These are phyloP conservation scores for Nicator chloris DNA, from an alignment of 2,113 vertebrate species.

Conservation along the genomic window DNA sequence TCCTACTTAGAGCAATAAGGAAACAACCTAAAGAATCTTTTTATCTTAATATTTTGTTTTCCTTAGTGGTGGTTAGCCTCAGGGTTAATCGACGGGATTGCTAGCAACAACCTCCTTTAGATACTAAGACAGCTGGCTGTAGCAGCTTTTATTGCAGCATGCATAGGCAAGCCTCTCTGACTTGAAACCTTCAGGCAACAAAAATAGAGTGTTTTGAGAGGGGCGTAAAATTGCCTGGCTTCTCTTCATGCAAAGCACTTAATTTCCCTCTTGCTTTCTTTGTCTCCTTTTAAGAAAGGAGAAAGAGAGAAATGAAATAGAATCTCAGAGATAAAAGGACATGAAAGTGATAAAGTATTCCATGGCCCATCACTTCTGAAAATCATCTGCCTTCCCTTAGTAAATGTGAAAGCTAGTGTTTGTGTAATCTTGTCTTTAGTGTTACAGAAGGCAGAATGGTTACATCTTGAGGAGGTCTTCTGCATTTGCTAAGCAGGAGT, in stretches of 20 bases:
- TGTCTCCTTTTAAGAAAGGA: slow-evolving; percentile 7
- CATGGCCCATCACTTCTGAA: neutral
- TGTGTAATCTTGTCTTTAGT: neutral
- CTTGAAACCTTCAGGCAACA: slow-evolving; percentile 33
- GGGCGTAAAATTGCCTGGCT: neutral
- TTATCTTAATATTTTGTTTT: slow-evolving; percentile 47
- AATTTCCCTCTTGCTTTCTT: slow-evolving; percentile 19
- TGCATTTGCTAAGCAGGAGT: neutral
- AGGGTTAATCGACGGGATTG: neutral
- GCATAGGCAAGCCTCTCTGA: slow-evolving; percentile 26
- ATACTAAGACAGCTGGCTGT: neutral
- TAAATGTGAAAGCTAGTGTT: neutral
- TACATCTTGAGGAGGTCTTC: neutral
- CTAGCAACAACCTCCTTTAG: neutral
- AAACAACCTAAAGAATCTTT: slow-evolving; percentile 36
- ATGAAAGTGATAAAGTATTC: neutral
- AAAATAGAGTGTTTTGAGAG: neutral
- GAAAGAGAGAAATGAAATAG: neutral
- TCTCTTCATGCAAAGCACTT: neutral
- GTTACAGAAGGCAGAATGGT: neutral
- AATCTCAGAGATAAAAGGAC: neutral
- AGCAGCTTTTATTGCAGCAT: slow-evolving; percentile 26
- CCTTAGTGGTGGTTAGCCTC: slow-evolving; percentile 19
- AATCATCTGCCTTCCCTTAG: neutral
- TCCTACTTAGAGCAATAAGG: slow-evolving; percentile 47